Evolutionary conservation across 2,113 vertebrate genomes (phyloP).

Genomic region (Tupaia tana): DNA sequence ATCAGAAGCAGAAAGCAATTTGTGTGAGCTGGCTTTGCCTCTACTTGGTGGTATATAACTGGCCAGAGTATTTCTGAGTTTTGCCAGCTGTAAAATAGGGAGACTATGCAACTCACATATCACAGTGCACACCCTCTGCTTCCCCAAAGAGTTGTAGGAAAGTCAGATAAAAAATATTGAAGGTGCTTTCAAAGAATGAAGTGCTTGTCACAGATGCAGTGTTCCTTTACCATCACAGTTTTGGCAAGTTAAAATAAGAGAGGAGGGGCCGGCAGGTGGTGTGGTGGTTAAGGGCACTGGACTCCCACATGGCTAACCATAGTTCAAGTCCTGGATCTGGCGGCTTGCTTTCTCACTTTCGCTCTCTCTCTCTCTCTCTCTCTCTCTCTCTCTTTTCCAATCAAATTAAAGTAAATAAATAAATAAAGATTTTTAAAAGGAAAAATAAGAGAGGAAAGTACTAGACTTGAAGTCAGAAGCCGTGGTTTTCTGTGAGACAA

Average conservation of each 20-base stretch:
- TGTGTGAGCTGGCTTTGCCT: neutral
- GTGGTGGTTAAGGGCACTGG: too few relatives aligned
- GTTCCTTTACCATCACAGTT: neutral
- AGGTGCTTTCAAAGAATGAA: constrained; percentile 17
- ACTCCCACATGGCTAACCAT: too few relatives aligned
- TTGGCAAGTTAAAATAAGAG: neutral
- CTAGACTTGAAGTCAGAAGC: neutral
- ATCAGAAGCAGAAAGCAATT: neutral
- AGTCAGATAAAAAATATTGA: neutral
- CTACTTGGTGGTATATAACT: neutral
- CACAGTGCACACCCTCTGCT: neutral
- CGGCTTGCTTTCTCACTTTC: too few relatives aligned
- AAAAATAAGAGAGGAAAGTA: neutral
- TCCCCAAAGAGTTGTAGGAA: neutral
- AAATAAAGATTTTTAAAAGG: too few relatives aligned
- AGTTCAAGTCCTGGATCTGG: too few relatives aligned
- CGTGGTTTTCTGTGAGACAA: neutral
- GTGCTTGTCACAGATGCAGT: neutral
- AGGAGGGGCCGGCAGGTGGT: neutral
- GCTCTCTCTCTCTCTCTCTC: too few relatives aligned
- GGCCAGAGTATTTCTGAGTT: neutral
- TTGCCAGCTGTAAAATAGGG: neutral
- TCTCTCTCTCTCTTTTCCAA: too few relatives aligned
- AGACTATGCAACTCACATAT: neutral
- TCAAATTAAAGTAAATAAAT: too few relatives aligned